phyloP scores from a whole-genome alignment of 2,888 invertebrate genomes.

The Agapetus fuscipes region DNA sequence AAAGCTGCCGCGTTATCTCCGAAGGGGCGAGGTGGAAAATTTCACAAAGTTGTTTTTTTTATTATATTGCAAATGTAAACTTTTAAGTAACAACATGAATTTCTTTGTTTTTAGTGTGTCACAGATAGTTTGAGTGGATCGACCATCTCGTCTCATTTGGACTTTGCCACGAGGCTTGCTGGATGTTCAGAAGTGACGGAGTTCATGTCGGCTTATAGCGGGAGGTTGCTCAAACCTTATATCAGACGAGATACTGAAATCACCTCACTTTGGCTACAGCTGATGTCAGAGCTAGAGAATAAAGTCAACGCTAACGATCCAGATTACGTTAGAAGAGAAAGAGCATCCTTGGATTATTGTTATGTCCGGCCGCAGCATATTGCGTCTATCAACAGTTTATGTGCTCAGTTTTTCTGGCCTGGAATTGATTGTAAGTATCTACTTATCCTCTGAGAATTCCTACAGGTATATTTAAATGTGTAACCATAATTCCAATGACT shows the following conservation, averaged over 20 bases:
- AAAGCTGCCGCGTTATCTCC: too few species aligned
- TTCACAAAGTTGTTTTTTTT: too few species aligned
- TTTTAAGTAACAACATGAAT: too few species aligned
- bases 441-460: too few species aligned
- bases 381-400: slow-evolving; percentile 75
- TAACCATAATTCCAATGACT: too few species aligned
- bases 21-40: too few species aligned
- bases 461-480: too few species aligned
- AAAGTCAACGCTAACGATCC: slow-evolving; percentile 40
- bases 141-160: slow-evolving; percentile 28
- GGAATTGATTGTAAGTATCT: slow-evolving; percentile 73
- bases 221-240: slow-evolving; percentile 69
- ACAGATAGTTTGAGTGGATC: slow-evolving; percentile 26
- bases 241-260: slow-evolving; percentile 63
- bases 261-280: slow-evolving; percentile 59
- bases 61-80: too few species aligned
- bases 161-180: slow-evolving; percentile 41
- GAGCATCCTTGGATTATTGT: slow-evolving; percentile 69
- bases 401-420: slow-evolving; percentile 83
- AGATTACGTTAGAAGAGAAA: slow-evolving; percentile 30
- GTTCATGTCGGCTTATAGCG: slow-evolving; percentile 61
- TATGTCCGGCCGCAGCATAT: slow-evolving; percentile 84
- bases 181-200: slow-evolving; percentile 42
- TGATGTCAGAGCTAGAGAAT: slow-evolving; percentile 54
- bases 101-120: slow-evolving; percentile 9